Base-by-base conservation (phyloP, 2,888 invertebrate genomes). In the Alviniconcha strummeri region DNA sequence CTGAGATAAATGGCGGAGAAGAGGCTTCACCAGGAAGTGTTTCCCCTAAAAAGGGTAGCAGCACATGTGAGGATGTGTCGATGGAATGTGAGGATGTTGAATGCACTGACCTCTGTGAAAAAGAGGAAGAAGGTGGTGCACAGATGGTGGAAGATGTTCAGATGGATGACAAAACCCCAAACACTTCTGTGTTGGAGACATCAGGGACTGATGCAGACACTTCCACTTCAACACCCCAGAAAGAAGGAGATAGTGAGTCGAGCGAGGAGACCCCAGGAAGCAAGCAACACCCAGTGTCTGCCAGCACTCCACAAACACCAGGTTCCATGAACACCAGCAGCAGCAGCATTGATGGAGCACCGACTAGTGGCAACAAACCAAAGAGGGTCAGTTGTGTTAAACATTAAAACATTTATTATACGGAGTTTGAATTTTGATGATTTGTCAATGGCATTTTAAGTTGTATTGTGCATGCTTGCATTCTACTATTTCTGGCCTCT, bases 191-290 rank as follows among this genome's bases (percentile, higher is more conserved):
- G 78, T 19, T 56, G 81, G 79, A 75, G 64, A 80, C 19, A 3
- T 36, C 13, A 60, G 13, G 17, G 74, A 19, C 55, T n/a, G 78
- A 79, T 9, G 56, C 78, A 11, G 71, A 80, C 9, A 80, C 78
- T 83, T 79, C 81, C 54, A 80, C 60, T 36, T 75, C 71, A 76
- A 13, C 79, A 15, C 54, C n/a, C 19, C 72, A 76, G n/a, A 83
- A 84, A 72, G 80, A 77, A 8, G 19, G 71, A 7, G 74, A 75
- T n/a, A 67, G 82, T 71, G 84, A 83, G 17, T 80, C 80, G 3
- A 19, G 13, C 64, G 64, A 52, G 15, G n/a, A 74, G 19, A 74
- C 81, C 5, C 81, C 74, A 19, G 54, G 36, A 5, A 52, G 17
- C 36, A 81, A 69, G 36, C 52, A 36, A n/a, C 0, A 13, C n/a